Evolutionary conservation across 2,113 vertebrate genomes (phyloP), one percentile per base, ranked within the genome.

Genomic region (Antechinus stuartii): DNA sequence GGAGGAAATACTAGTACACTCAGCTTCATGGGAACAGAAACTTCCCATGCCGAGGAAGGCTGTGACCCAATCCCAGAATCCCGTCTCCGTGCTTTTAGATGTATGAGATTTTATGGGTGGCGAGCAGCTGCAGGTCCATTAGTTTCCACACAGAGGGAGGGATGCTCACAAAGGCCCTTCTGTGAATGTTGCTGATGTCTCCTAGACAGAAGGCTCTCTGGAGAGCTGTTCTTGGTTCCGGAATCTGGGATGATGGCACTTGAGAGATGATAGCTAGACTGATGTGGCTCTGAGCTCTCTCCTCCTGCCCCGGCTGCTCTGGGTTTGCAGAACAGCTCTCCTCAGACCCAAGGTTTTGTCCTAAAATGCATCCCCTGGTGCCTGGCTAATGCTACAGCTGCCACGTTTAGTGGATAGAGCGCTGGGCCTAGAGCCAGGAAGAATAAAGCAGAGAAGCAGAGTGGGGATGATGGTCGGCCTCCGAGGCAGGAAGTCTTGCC

Each of bases 291-390:
- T 94, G 95, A 49, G 89, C n/a, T 92, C 89, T 95, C 93, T 56
- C 76, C 92, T 92, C 57, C 68, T 57, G 11, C 55, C 27, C 92
- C 97, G 96, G 95, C 90, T 95, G 42, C 42, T 47, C 89, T 56
- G 76, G 55, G 8, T 95, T 94, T 95, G 94, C 96, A 94, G 90
- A 95, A 94, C 94, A 95, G 91, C 96, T 56, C 92, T 94, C 47
- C 91, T 95, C 55, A 92, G 25, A 23, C 91, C 93, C 55, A n/a
- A 91, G 95, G 49, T 8, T 0, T 57, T 95, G 95, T 91, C 93
- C 55, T 95, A 92, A 68, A 95, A 92, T 91, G 2, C 11, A 3
- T 96, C 53, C 93, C 95, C 90, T 94, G 94, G 23, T 97, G 90
- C 22, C 96, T 95, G 50, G 96, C 96, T 97, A 97, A 93, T 54